A percentile compares a stretch with the other conserved stretches of the same genome.
These are phyloP conservation scores for Plectus sambesii DNA, from an alignment of 1,140 invertebrate species.

Conservation along the genomic window DNA sequence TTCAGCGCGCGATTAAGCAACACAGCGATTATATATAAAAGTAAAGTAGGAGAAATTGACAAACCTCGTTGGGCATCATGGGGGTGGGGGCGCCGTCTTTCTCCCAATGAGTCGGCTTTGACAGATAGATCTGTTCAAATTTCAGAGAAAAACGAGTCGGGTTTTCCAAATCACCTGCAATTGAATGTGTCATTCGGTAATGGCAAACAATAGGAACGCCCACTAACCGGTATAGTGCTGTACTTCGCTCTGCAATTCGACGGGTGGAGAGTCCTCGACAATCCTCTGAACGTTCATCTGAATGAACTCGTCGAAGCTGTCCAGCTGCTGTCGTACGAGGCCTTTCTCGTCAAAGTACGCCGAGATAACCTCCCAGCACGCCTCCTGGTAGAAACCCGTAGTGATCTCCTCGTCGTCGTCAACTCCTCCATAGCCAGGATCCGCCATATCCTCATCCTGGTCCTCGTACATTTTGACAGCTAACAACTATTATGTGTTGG, in stretches of 20 bases:
- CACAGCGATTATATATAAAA: not conserved
- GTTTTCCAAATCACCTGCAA: slow-evolving; percentile 38
- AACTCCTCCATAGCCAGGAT: slow-evolving; percentile 4
- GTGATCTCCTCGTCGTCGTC: slow-evolving; percentile 50
- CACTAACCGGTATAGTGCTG: slow-evolving; percentile 69
- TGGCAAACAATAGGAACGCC: slow-evolving; percentile 10
- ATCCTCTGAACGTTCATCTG: slow-evolving; percentile 98
- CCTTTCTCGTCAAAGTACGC: slow-evolving; percentile 99
- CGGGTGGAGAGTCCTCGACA: slow-evolving; percentile 92
- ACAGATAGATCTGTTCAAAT: slow-evolving; percentile 97
- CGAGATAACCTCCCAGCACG: slow-evolving; percentile 99
- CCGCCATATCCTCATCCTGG: slow-evolving; percentile 17
- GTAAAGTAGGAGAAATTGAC: slow-evolving; percentile 41
- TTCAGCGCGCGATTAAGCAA: too few relatives aligned
- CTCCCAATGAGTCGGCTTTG: slow-evolving; percentile 98
- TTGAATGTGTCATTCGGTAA: slow-evolving; percentile 8
- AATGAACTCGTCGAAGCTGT: slow-evolving; percentile 99
- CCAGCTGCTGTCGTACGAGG: slow-evolving; percentile 90
- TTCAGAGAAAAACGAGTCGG: slow-evolving; percentile 76
- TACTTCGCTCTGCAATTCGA: slow-evolving; percentile 91
- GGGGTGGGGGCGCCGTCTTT: slow-evolving; percentile 94
- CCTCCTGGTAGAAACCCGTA: slow-evolving; percentile 92
- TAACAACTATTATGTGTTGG: too few relatives aligned
- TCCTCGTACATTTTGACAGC: slow-evolving; percentile 22
- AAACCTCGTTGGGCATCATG: slow-evolving; percentile 97